phyloP scores from a whole-genome alignment of 2,113 vertebrate species.

The Pipra filicauda region DNA sequence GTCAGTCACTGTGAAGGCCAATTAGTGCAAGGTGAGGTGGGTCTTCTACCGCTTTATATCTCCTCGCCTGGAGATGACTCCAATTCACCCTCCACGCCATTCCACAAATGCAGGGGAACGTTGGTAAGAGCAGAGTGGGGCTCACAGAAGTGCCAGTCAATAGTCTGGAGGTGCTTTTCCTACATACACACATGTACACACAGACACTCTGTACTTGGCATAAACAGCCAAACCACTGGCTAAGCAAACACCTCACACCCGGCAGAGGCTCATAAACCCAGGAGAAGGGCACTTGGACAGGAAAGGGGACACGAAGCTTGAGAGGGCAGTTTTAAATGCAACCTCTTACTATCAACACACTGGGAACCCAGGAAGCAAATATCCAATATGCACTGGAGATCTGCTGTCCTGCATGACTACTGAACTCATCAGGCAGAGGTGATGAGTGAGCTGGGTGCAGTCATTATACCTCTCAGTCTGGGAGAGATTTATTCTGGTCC shows the following conservation, averaged over 20 bases:
- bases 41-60: background rate
- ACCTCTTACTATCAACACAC: background rate
- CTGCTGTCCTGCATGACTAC: background rate
- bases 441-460: constrained; percentile 6
- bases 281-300: background rate
- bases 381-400: background rate
- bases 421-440: constrained; percentile 24
- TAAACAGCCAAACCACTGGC: background rate
- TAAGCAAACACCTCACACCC: background rate
- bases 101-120: background rate
- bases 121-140: background rate
- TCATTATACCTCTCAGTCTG: background rate
- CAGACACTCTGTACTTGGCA: fast-evolving
- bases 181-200: fast-evolving
- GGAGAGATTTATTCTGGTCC: constrained; percentile 48
- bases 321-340: background rate
- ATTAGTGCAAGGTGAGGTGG: background rate
- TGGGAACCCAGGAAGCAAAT: constrained; percentile 3
- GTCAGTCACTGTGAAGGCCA: background rate
- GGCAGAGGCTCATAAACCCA: background rate
- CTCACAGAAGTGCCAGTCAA: background rate
- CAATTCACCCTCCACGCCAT: fast-evolving
- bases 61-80: background rate
- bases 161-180: background rate
- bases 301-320: background rate